Conservation (phyloP, 2,113 vertebrate genomes). For the Cyanoderma ruficeps region DNA sequence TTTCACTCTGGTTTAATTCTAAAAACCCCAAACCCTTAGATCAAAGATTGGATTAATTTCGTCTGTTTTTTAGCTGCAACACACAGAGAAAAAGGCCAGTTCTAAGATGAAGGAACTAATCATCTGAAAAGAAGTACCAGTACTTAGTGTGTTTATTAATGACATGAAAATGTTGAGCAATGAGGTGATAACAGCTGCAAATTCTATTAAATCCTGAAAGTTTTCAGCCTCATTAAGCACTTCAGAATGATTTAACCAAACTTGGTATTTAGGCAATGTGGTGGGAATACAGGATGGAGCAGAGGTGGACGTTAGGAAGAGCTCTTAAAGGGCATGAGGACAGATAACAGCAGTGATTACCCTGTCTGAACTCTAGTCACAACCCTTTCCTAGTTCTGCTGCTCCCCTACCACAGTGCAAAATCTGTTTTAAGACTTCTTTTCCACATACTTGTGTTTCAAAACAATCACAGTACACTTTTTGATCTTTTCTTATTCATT, state of each 20-base stretch:
- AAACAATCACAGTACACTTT: not conserved
- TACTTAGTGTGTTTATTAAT: conserved; percentile 17
- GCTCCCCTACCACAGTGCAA: not conserved
- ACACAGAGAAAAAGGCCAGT: not conserved
- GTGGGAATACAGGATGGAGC: not conserved
- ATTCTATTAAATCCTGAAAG: not conserved
- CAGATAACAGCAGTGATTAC: not conserved
- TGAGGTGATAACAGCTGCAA: not conserved
- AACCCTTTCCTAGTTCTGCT: not conserved
- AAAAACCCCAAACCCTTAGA: not conserved
- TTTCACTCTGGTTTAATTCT: not conserved
- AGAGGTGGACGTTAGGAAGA: not conserved
- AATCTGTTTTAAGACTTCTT: not conserved
- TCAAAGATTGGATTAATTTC: not conserved
- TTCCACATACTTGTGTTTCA: not conserved
- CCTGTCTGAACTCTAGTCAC: not conserved
- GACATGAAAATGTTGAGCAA: not conserved
- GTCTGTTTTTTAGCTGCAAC: not conserved
- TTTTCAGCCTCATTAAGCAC: not conserved
- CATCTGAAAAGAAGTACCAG: not conserved
- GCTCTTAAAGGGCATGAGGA: not conserved
- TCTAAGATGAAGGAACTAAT: not conserved
- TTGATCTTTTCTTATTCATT: not conserved
- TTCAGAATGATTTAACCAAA: not conserved
- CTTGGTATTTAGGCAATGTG: not conserved